phyloP scores from a whole-genome alignment of 1,140 invertebrate genomes.

The Globodera rostochiensis region DNA sequence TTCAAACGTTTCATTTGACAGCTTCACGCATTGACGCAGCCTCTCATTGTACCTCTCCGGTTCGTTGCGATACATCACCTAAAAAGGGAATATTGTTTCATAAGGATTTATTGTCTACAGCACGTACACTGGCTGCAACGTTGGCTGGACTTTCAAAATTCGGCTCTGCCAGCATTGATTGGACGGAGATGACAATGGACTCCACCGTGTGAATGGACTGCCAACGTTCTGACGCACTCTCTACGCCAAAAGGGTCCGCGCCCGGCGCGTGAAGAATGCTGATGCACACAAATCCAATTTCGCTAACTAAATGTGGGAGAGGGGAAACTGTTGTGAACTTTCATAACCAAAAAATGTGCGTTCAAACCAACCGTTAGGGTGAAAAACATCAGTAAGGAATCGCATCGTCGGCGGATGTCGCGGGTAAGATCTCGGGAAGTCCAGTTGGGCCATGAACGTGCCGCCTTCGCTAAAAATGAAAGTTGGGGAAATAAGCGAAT shows the following conservation, averaged over 20 bases:
- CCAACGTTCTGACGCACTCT: conserved; percentile 14
- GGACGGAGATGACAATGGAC: conserved; percentile 11
- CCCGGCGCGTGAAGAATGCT: conserved; percentile 16
- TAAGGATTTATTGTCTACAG: background rate
- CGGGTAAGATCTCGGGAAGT: background rate
- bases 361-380: background rate
- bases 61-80: background rate
- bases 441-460: too few species aligned
- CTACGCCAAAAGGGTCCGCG: background rate
- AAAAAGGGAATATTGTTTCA: background rate
- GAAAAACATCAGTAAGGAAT: background rate
- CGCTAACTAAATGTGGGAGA: background rate
- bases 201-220: conserved; percentile 11
- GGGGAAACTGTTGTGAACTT: too few species aligned
- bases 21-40: background rate
- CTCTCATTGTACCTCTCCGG: background rate
- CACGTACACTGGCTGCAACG: background rate
- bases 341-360: background rate
- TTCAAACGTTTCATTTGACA: background rate
- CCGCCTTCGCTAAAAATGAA: too few species aligned
- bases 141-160: conserved; percentile 5
- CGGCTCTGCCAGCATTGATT: conserved; percentile 19
- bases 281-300: conserved; percentile 14
- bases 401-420: background rate
- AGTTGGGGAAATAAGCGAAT: too few species aligned